phyloP scores from a whole-genome alignment of 1,140 invertebrate genomes.

The Zaprionus kolodkinae region DNA sequence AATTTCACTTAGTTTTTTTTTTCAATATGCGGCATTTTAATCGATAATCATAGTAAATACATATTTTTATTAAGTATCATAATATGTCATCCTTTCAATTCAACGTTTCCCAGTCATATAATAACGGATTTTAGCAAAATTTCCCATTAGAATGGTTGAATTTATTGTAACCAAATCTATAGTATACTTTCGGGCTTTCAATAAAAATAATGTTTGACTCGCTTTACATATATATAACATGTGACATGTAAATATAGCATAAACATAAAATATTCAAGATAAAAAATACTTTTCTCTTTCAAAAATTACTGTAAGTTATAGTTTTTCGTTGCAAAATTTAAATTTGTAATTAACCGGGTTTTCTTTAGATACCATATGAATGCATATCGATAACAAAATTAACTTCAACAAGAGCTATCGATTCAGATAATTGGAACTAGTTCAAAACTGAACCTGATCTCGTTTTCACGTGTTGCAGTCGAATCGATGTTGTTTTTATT shows the following conservation, averaged over 20 bases:
- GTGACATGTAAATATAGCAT: too few species aligned
- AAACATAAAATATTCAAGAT: too few species aligned
- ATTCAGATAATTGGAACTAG: background rate
- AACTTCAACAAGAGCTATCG: background rate
- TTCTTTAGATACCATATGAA: background rate
- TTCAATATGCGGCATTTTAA: background rate
- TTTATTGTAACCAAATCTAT: background rate
- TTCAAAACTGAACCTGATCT: background rate
- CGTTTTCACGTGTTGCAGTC: conserved; percentile 40
- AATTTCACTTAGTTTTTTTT: background rate
- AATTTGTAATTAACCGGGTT: background rate
- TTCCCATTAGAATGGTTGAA: too few species aligned
- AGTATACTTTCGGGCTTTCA: background rate
- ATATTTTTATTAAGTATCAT: too few species aligned
- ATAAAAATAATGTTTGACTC: background rate
- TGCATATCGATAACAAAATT: background rate
- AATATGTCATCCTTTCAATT: too few species aligned
- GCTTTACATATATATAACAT: background rate
- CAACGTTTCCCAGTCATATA: too few species aligned
- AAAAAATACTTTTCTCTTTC: too few species aligned
- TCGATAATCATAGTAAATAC: background rate
- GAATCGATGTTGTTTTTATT: conserved; percentile 16
- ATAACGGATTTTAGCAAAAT: too few species aligned
- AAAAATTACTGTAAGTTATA: too few species aligned
- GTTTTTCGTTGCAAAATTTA: too few species aligned